Percentiles rank a stretch among this genome's conserved stretches.
These are phyloP conservation scores for Vanessa atalanta DNA, from an alignment of 1,140 invertebrate species.

Conservation along the genomic window DNA sequence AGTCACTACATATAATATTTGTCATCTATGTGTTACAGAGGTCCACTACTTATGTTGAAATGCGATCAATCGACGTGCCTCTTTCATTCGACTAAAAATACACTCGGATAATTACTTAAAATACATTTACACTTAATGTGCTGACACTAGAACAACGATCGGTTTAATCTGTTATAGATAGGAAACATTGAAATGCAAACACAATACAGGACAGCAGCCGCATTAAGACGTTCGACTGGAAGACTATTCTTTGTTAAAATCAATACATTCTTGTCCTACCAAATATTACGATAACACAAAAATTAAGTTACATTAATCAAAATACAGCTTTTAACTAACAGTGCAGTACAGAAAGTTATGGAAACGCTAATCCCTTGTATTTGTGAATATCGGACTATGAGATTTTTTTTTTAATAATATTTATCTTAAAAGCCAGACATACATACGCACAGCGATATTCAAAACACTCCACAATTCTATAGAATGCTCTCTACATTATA, in stretches of 20 bases:
- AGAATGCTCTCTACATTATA: conserved; percentile 70
- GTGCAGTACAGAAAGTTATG: conserved; percentile 62
- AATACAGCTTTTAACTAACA: conserved; percentile 49
- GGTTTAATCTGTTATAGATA: neutral
- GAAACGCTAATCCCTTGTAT: conserved; percentile 72
- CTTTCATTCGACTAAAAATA: conserved; percentile 35
- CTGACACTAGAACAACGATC: conserved; percentile 23
- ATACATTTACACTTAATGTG: conserved; percentile 36
- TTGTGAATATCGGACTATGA: conserved; percentile 71
- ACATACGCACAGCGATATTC: conserved; percentile 74
- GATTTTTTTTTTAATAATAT: conserved; percentile 51
- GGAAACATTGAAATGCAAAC: conserved; percentile 16
- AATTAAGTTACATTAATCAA: conserved; percentile 37
- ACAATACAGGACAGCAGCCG: conserved; percentile 41
- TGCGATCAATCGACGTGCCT: conserved; percentile 41
- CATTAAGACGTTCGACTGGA: conserved; percentile 54
- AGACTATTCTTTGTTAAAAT: conserved; percentile 55
- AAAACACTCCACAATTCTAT: conserved; percentile 73
- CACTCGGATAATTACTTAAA: conserved; percentile 29
- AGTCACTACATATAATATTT: conserved; percentile 55
- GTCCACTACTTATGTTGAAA: conserved; percentile 58
- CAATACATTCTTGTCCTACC: conserved; percentile 19
- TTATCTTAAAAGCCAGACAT: conserved; percentile 76
- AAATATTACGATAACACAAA: conserved; percentile 17
- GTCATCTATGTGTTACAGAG: conserved; percentile 54